phyloP scores from a whole-genome alignment of 2,113 vertebrate genomes.

The Neogobius melanostomus region DNA sequence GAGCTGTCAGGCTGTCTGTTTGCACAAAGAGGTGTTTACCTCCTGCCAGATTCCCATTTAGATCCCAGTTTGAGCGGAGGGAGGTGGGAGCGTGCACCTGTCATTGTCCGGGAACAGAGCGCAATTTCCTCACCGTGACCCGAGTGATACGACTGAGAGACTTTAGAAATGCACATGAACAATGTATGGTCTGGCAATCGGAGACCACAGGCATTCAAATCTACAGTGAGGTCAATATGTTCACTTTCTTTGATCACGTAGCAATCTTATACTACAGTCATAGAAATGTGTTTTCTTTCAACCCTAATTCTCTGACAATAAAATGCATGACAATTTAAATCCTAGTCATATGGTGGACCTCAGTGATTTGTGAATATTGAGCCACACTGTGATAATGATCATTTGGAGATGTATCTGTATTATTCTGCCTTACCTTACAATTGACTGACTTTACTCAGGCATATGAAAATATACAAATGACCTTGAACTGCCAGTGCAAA shows the following conservation, averaged over 20 bases:
- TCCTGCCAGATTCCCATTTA: slow-evolving; percentile 70
- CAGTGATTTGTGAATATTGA: no score
- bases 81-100: slow-evolving; percentile 5
- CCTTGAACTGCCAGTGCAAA: not conserved
- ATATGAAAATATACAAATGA: not conserved
- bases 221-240: not conserved
- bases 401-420: no score
- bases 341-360: no score
- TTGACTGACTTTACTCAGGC: no score
- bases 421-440: no score
- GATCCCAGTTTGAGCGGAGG: slow-evolving; percentile 43
- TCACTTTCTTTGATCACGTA: not conserved
- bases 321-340: no score
- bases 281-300: no score
- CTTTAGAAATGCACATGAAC: slow-evolving; percentile 26
- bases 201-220: not conserved
- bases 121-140: slow-evolving; percentile 31
- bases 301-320: no score
- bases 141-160: slow-evolving; percentile 1
- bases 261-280: no score
- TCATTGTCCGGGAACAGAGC: slow-evolving; percentile 16
- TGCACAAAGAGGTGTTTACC: slow-evolving; percentile 68
- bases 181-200: not conserved
- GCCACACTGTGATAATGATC: no score
- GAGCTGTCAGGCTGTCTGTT: slow-evolving; percentile 63